phyloP scores from a whole-genome alignment of 2,113 vertebrate genomes.

The Anarrhichthys ocellatus region DNA sequence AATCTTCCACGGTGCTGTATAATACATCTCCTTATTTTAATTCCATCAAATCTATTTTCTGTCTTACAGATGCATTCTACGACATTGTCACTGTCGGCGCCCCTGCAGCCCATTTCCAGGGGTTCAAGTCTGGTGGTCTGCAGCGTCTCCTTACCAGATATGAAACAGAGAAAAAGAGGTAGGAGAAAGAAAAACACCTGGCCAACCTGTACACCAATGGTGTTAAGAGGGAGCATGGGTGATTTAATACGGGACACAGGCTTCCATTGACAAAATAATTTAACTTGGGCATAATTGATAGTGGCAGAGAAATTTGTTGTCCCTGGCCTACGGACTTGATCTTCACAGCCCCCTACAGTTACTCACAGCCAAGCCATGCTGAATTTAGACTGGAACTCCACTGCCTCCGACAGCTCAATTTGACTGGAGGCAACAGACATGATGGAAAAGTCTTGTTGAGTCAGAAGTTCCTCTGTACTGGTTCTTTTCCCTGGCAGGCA shows the following conservation, averaged over 20 bases:
- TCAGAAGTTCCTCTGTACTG: slow-evolving; percentile 44
- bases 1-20: background rate
- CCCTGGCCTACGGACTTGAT: slow-evolving; percentile 43
- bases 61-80: slow-evolving; percentile 89
- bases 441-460: slow-evolving; percentile 56
- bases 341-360: slow-evolving; percentile 38
- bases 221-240: background rate
- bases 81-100: slow-evolving; percentile 97
- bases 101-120: slow-evolving; percentile 95
- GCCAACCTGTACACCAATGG: background rate
- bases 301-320: slow-evolving; percentile 63
- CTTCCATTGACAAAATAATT: slow-evolving; percentile 53
- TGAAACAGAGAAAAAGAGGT: slow-evolving; percentile 96
- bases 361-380: slow-evolving; percentile 43
- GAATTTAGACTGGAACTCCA: slow-evolving; percentile 44
- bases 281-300: slow-evolving; percentile 52
- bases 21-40: background rate
- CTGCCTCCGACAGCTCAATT: slow-evolving; percentile 58
- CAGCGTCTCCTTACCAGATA: slow-evolving; percentile 92
- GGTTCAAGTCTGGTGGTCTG: slow-evolving; percentile 97
- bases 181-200: slow-evolving; percentile 55
- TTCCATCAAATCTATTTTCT: slow-evolving; percentile 7
- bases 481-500: slow-evolving; percentile 32
- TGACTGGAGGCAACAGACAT: slow-evolving; percentile 64
- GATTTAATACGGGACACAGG: slow-evolving; percentile 39